Conservation (phyloP, 2,797 vertebrate species). For the Sparidentex hasta region DNA sequence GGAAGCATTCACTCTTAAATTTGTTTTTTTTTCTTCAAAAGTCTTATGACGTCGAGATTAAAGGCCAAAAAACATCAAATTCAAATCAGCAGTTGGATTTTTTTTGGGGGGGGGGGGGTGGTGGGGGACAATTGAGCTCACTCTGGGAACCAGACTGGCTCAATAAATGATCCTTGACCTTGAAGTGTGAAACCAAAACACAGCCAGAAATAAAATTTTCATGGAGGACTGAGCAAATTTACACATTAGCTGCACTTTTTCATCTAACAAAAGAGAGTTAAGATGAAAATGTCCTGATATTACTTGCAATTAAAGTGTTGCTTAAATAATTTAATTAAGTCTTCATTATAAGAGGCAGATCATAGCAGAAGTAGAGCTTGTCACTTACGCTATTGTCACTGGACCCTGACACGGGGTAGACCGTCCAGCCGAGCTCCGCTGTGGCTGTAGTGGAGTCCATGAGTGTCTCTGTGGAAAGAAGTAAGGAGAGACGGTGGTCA, state of each 20-base stretch:
- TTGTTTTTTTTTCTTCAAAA: conserved; percentile 12
- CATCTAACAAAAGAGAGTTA: conserved; percentile 35
- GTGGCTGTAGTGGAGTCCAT: conserved; percentile 99
- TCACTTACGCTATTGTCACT: conserved; percentile 89
- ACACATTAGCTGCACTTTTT: conserved; percentile 51
- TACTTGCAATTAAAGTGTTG: conserved; percentile 9
- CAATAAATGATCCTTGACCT: conserved; percentile 72
- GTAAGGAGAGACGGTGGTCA: conserved; percentile 61
- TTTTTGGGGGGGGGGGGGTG: too few species aligned
- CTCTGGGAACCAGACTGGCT: conserved; percentile 17
- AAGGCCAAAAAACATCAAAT: neutral
- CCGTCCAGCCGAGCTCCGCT: conserved; percentile 98
- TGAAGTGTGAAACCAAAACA: conserved; percentile 77
- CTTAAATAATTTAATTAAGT: conserved; percentile 21
- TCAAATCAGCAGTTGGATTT: conserved; percentile 3
- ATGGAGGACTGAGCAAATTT: conserved; percentile 53
- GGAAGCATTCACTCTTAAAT: neutral
- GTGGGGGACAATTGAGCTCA: conserved; percentile 2
- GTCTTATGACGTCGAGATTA: conserved; percentile 1
- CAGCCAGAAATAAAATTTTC: conserved; percentile 40
- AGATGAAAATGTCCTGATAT: neutral
- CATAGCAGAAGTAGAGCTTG: neutral
- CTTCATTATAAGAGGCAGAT: neutral
- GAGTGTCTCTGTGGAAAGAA: conserved; percentile 91
- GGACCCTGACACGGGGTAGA: conserved; percentile 94